Evolutionary conservation across 2,888 invertebrate species (phyloP).

Genomic region (Bhutanitis thaidina): DNA sequence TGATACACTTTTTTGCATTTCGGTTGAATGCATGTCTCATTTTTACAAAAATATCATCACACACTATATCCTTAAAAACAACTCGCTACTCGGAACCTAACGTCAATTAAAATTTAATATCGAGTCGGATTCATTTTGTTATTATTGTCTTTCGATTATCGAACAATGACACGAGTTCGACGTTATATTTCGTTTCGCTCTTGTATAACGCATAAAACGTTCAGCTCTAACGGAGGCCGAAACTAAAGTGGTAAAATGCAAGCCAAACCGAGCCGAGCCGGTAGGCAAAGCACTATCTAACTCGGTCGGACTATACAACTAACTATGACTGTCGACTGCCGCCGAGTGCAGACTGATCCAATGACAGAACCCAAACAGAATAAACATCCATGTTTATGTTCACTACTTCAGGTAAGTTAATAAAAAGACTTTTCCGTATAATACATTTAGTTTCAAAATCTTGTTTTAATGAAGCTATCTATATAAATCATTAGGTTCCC

Average conservation of each 20-base stretch:
- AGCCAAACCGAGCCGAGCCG: constrained; percentile 12
- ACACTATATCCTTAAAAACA: constrained; percentile 34
- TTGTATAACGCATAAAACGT: constrained; percentile 38
- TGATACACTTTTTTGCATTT: constrained; percentile 88
- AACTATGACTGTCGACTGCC: constrained; percentile 17
- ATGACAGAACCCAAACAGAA: constrained; percentile 28
- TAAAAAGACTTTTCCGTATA: neutral
- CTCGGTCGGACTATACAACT: too few species aligned
- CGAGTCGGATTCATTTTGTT: constrained; percentile 39
- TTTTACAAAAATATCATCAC: constrained; percentile 64
- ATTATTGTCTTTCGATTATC: constrained; percentile 41
- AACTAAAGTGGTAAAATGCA: constrained; percentile 39
- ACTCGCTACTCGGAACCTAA: constrained; percentile 19
- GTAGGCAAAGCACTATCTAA: constrained; percentile 7
- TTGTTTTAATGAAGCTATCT: too few species aligned
- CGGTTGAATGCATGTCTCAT: constrained; percentile 79
- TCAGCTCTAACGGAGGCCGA: constrained; percentile 43
- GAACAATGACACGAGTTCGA: constrained; percentile 40
- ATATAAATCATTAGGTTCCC: too few species aligned
- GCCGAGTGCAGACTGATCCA: constrained; percentile 14
- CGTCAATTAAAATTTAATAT: constrained; percentile 36
- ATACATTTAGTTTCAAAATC: too few species aligned
- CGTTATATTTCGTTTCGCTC: constrained; percentile 46
- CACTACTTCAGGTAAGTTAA: neutral
- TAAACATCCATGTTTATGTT: constrained; percentile 25